Percentiles rank a stretch among this genome's conserved stretches.
These are phyloP conservation scores for Miltochrista miniata DNA, from an alignment of 2,888 invertebrate genomes.

Conservation along the genomic window DNA sequence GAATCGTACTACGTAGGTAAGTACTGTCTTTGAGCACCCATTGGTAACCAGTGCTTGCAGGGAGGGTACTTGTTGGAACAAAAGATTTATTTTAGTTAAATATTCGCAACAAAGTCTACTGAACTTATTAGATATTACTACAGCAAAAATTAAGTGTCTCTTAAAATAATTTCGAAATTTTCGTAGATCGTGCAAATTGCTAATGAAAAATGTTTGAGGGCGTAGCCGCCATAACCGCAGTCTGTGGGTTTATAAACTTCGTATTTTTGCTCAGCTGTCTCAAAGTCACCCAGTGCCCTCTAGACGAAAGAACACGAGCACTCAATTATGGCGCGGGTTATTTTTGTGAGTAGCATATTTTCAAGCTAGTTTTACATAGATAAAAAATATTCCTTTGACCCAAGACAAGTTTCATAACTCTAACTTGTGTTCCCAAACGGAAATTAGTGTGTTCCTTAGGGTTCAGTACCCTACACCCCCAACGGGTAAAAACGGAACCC, in stretches of 20 bases:
- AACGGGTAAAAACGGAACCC: no score
- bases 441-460: no score
- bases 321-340: constrained; percentile 61
- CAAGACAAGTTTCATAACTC: no score
- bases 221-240: constrained; percentile 53
- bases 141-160: constrained; percentile 19
- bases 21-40: no score
- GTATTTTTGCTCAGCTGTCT: constrained; percentile 39
- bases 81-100: not conserved
- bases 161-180: constrained; percentile 57
- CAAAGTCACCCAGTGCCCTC: constrained; percentile 45
- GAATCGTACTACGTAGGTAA: no score
- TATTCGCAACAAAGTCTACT: constrained; percentile 1
- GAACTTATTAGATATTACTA: not conserved
- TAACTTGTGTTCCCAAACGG: no score
- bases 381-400: no score
- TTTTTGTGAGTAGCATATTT: constrained; percentile 55
- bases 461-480: no score
- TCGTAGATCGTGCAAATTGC: constrained; percentile 60
- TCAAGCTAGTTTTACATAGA: no score
- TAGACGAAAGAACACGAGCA: constrained; percentile 33
- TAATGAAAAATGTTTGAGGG: constrained; percentile 66
- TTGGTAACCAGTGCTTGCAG: no score
- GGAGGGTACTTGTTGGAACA: not conserved
- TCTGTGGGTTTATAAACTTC: constrained; percentile 60